Evolutionary conservation across 2,888 invertebrate species (phyloP), one percentile per base, ranked within the genome.

Genomic region (Phaonia tiefii): DNA sequence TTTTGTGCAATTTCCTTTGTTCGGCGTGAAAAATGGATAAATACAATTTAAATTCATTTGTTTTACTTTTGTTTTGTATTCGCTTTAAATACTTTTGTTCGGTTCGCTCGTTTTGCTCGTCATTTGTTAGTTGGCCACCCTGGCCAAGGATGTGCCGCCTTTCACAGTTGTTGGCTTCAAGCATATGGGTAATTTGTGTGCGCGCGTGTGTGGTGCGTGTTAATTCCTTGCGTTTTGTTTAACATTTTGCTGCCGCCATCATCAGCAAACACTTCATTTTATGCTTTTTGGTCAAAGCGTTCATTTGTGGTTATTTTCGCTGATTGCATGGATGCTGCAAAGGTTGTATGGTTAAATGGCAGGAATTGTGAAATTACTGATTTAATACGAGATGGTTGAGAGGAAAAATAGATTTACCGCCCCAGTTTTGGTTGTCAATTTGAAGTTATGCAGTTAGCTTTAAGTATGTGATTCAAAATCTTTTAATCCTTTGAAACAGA

Each of bases 11-110:
- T 60, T 70, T 56, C 26, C 65, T 65, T 74, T 74, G 73, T 65
- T 69, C 37, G 69, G 26, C 20, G 60, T 44, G 42, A 79, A 79
- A 76, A 63, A 63, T 44, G 31, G 63, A 46, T 71, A 77, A 58
- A 67, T 20, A 26, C 49, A 72, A 54, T 70, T 79, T 79, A 46
- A 54, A 70, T 69, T 73, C 69, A 73, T 65, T 70, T 75, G 58
- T 72, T 67, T 42, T 39, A 58, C 31, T 72, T n/a, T n/a, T 31
- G 31, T 3, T 8, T 31, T 31, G 31, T 31, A 31, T 31, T 3
- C 31, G 31, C 31, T 31, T 31, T 31, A 31, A 31, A 31, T 31
- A 31, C 8, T 31, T 31, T 31, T 31, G 31, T 31, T 31, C 8
- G 4, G 4, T 31, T 31, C 31, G 8, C 8, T 15, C 17, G 46